phyloP scores from a whole-genome alignment of 2,113 vertebrate species.

The Trematomus loennbergii region DNA sequence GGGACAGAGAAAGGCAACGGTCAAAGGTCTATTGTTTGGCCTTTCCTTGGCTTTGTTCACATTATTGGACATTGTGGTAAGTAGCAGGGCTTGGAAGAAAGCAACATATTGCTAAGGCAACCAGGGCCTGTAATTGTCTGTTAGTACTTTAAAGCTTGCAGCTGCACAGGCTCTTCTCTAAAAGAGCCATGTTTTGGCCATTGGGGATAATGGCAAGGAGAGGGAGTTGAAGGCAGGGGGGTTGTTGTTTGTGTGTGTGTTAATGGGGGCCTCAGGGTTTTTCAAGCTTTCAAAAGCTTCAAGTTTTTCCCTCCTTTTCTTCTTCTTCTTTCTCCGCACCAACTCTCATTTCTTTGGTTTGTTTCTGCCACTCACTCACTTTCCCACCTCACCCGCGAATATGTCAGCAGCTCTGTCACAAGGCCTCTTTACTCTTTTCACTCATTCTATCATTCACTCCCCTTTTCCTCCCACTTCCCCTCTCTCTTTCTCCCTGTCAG shows the following conservation, averaged over 20 bases:
- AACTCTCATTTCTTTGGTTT: conserved; percentile 12
- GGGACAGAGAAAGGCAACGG: conserved; percentile 56
- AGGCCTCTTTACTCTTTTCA: conserved; percentile 59
- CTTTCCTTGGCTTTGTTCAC: conserved; percentile 65
- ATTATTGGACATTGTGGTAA: conserved; percentile 68
- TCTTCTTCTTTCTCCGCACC: conserved; percentile 4
- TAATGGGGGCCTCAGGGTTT: conserved; percentile 15
- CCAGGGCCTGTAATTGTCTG: conserved; percentile 73
- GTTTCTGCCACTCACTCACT: conserved; percentile 53
- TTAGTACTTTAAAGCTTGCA: conserved; percentile 71
- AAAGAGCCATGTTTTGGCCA: conserved; percentile 62
- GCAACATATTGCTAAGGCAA: conserved; percentile 76
- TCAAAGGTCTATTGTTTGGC: conserved; percentile 85
- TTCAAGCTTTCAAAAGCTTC: conserved; percentile 31
- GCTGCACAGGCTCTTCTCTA: conserved; percentile 71
- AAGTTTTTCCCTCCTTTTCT: conserved; percentile 20
- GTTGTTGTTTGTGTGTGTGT: conserved; percentile 3
- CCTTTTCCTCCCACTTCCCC: background rate
- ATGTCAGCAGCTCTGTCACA: conserved; percentile 47
- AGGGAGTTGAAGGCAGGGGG: conserved; percentile 6
- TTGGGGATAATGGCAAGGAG: conserved; percentile 50
- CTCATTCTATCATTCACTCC: conserved; percentile 43
- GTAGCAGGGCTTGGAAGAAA: conserved; percentile 81
- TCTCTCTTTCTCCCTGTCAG: background rate
- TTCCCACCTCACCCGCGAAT: conserved; percentile 38